Evolutionary conservation across 2,888 invertebrate genomes (phyloP).

Genomic region (Philhelius pedissequus): DNA sequence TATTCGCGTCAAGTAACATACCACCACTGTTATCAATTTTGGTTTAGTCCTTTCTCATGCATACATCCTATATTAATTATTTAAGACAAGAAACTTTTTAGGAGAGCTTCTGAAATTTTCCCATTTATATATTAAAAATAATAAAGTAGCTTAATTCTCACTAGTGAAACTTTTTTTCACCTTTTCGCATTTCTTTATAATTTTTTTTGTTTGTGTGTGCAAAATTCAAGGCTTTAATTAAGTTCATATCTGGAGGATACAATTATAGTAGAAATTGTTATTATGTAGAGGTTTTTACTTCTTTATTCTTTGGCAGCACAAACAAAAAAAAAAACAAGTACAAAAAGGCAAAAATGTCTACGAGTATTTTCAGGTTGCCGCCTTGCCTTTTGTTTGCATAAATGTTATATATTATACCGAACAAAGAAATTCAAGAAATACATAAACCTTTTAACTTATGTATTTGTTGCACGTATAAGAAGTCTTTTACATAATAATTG

Average conservation of each 20-base stretch:
- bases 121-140: not conserved
- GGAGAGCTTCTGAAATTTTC: not conserved
- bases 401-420: not conserved
- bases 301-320: not conserved
- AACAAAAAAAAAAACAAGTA: not conserved
- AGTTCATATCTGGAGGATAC: constrained; percentile 64
- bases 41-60: not conserved
- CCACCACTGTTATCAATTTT: not conserved
- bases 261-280: constrained; percentile 54
- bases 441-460: not conserved
- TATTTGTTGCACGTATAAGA: not conserved
- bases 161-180: constrained; percentile 5
- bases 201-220: not conserved
- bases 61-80: not conserved
- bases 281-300: constrained; percentile 29
- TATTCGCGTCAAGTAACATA: not conserved
- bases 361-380: constrained; percentile 28
- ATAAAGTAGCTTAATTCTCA: constrained; percentile 19
- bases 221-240: constrained; percentile 46
- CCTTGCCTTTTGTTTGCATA: not conserved
- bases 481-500: constrained; percentile 21
- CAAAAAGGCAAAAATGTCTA: not conserved
- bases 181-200: not conserved
- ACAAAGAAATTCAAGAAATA: not conserved
- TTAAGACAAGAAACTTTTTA: not conserved